Evolutionary conservation across 2,113 vertebrate genomes (phyloP).

Genomic region (Trochalopteron elliotii): DNA sequence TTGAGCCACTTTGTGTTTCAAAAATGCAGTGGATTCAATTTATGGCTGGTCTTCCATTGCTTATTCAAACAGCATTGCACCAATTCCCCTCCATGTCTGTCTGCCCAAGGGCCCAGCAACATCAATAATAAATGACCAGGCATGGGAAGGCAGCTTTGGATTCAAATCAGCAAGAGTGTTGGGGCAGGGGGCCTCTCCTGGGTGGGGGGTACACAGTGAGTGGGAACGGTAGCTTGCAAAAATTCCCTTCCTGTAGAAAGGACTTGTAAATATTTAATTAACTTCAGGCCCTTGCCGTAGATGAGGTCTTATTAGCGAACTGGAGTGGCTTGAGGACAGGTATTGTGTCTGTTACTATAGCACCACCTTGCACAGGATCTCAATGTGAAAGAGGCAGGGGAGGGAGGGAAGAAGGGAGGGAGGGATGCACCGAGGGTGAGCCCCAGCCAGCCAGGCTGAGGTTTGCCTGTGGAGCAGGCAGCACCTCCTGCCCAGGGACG

Average conservation of each 20-base stretch:
- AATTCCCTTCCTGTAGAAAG: background rate
- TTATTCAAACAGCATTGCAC: background rate
- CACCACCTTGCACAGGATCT: constrained; percentile 64
- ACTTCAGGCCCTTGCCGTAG: constrained; percentile 39
- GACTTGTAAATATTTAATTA: constrained; percentile 73
- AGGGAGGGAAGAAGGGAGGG: background rate
- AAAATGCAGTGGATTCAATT: background rate
- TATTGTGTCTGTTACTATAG: constrained; percentile 76
- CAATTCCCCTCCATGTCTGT: background rate
- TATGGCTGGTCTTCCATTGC: background rate
- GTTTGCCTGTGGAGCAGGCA: background rate
- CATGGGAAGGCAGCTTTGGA: background rate
- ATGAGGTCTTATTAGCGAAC: constrained; percentile 58
- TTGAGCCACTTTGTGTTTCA: background rate
- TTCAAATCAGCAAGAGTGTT: background rate
- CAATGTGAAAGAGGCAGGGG: background rate
- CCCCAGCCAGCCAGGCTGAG: constrained; percentile 16
- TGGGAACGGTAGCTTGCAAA: background rate
- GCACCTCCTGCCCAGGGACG: background rate
- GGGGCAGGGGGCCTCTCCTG: background rate
- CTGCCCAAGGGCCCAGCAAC: background rate
- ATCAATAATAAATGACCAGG: background rate
- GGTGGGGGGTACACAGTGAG: accelerated
- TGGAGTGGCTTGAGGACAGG: constrained; percentile 66
- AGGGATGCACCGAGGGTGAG: constrained; percentile 37